phyloP scores from a whole-genome alignment of 2,113 vertebrate species.

The Syngnathus scovelli region DNA sequence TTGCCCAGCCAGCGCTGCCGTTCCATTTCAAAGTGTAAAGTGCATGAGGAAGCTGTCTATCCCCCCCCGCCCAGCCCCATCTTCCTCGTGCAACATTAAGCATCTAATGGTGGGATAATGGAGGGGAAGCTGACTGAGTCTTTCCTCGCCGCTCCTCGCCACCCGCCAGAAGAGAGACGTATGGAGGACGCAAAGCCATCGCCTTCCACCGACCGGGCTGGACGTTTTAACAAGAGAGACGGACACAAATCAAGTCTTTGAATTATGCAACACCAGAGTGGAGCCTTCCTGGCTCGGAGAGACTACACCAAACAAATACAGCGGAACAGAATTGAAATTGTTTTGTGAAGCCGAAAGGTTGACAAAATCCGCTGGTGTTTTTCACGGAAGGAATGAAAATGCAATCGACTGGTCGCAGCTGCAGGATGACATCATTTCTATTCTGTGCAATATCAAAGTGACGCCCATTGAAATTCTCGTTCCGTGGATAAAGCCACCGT shows the following conservation, averaged over 20 bases:
- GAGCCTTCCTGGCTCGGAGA: slow-evolving; percentile 25
- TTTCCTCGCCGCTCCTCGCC: slow-evolving; percentile 10
- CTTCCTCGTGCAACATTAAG: slow-evolving; percentile 53
- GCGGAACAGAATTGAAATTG: no score
- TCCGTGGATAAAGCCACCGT: no score
- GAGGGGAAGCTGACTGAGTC: slow-evolving; percentile 42
- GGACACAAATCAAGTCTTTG: slow-evolving; percentile 14
- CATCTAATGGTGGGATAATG: slow-evolving; percentile 55
- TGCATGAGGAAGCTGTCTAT: slow-evolving; percentile 23
- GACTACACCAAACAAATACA: slow-evolving; percentile 1
- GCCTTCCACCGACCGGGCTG: not conserved
- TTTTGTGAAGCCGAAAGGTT: no score
- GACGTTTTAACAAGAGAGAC: not conserved
- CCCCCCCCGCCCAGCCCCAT: not conserved
- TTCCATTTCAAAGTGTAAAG: slow-evolving; percentile 32
- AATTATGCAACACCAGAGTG: slow-evolving; percentile 56
- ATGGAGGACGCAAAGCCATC: not conserved
- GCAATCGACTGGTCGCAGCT: no score
- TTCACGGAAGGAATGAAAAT: no score
- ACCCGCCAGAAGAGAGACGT: not conserved
- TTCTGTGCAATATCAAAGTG: no score
- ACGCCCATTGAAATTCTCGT: no score
- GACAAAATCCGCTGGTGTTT: no score
- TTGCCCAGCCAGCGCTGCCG: not conserved
- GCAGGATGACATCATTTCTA: no score